Conservation (phyloP, 1,140 invertebrate genomes). For the Drosophila ironensis region DNA sequence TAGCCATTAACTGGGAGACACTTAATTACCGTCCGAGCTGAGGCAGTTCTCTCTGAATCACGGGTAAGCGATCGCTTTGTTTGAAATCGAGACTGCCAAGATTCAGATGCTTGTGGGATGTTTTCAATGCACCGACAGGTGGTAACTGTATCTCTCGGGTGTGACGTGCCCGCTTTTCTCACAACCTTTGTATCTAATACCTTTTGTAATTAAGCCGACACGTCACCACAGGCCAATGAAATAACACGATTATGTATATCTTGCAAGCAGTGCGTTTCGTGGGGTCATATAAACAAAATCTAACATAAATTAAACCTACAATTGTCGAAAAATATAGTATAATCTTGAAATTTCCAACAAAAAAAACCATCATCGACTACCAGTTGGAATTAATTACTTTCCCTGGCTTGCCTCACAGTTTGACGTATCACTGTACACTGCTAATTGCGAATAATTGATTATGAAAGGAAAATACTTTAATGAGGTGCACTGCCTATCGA, state of each 20-base stretch:
- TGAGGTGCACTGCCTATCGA: too few species aligned
- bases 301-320: too few species aligned
- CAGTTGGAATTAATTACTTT: too few species aligned
- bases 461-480: too few species aligned
- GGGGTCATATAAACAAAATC: not conserved
- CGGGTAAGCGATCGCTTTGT: slow-evolving; percentile 47
- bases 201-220: slow-evolving; percentile 49
- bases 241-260: not conserved
- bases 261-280: not conserved
- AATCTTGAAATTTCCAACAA: too few species aligned
- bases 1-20: slow-evolving; percentile 15
- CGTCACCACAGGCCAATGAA: slow-evolving; percentile 36
- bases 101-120: slow-evolving; percentile 11
- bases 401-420: too few species aligned
- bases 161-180: slow-evolving; percentile 43
- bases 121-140: slow-evolving; percentile 7
- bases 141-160: slow-evolving; percentile 41
- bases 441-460: too few species aligned
- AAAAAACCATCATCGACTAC: too few species aligned
- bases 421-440: too few species aligned
- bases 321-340: too few species aligned
- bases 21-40: slow-evolving; percentile 50
- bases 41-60: slow-evolving; percentile 37
- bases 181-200: slow-evolving; percentile 13
- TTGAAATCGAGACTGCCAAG: slow-evolving; percentile 23